Evolutionary conservation across 2,888 invertebrate genomes (phyloP), one percentile per base, ranked within the genome.

Genomic region (Automeris io): DNA sequence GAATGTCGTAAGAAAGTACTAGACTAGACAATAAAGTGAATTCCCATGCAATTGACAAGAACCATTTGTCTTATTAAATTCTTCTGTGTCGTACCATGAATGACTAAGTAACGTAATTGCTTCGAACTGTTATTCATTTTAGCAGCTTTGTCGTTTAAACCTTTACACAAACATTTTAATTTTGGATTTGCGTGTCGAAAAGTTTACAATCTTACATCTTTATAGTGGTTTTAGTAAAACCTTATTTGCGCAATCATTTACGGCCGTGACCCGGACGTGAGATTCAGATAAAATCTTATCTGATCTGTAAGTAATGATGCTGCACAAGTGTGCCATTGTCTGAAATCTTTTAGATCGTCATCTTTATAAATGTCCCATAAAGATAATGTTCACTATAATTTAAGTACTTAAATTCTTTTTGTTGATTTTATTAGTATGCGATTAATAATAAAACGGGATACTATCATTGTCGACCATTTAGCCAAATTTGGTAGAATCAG

Each of bases 251-350:
- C 57, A 63, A 64, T 59, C 58, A 57, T 59, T 63, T 51, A 50
- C 53, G 54, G 49, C 59, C 60, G 57, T 70, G 70, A 65, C 70
- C 68, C 54, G 64, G 60, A 57, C 57, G 51, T 47, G 49, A 46
- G 36, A 49, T 51, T 47, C 45, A 51, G 66, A 65, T 69, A 62
- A 54, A 52, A 71, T 70, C 68, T 64, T 56, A 57, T 60, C 60
- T 52, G 64, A 69, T 65, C 57, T 53, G 51, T 51, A 46, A 38
- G 31, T 45, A 49, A 58, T 54, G 60, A 59, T 60, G 53, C 50
- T 61, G 61, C 60, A 62, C 60, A 61, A 64, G 61, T 70, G 55
- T 42, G 48, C 53, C 49, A 57, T 61, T 57, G 54, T 59, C 57
- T 38, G 34, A 43, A 39, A 41, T 51, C 46, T 47, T 44, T 40